A percentile compares a stretch with the other conserved stretches of the same genome.
Evolutionary conservation across 2,888 invertebrate genomes (phyloP).

Genomic region (Heliconius charithonia): DNA sequence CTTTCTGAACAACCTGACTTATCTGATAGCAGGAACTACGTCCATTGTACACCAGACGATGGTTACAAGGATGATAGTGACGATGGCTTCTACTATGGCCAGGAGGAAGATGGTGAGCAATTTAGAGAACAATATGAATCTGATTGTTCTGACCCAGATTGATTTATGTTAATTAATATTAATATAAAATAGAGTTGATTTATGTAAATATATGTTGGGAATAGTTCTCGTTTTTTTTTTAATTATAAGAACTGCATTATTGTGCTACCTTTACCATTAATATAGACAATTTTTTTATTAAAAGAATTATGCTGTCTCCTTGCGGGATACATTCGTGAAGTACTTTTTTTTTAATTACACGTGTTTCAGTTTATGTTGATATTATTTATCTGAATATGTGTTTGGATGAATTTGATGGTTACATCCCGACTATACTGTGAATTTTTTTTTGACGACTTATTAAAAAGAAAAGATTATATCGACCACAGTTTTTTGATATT

Average conservation of each 20-base stretch:
- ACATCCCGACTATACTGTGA: too few species aligned
- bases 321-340: too few species aligned
- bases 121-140: constrained; percentile 65
- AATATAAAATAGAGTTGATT: neutral
- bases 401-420: too few species aligned
- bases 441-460: too few species aligned
- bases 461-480: too few species aligned
- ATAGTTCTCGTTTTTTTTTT: neutral
- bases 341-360: too few species aligned
- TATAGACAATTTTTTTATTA: too few species aligned
- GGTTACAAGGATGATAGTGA: constrained; percentile 73
- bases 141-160: constrained; percentile 63
- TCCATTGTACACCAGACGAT: constrained; percentile 62
- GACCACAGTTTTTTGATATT: too few species aligned
- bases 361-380: too few species aligned
- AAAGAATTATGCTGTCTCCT: too few species aligned
- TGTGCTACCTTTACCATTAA: too few species aligned
- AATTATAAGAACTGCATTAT: neutral
- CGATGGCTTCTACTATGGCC: constrained; percentile 77
- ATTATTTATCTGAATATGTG: too few species aligned
- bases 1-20: constrained; percentile 58
- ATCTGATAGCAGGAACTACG: constrained; percentile 54
- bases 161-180: constrained; percentile 39
- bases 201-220: constrained; percentile 1
- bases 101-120: constrained; percentile 70